phyloP scores from a whole-genome alignment of 64 coral and sea anemone genomes.

The Dendronephthya gigantea region DNA sequence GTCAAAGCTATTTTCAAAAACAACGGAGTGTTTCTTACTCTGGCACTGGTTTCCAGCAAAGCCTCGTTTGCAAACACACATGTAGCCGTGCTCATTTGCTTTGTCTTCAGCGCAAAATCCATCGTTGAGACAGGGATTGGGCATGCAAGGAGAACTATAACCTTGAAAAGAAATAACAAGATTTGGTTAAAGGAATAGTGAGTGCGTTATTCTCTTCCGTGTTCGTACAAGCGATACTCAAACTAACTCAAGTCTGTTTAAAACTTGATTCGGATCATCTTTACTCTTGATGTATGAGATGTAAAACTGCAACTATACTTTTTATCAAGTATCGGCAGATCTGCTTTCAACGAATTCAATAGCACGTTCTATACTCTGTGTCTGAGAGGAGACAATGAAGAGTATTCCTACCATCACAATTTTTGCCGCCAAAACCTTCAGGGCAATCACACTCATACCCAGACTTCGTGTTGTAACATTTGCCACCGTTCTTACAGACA shows the following conservation, averaged over 20 bases:
- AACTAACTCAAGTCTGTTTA: too few relatives aligned
- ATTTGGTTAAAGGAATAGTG: too few relatives aligned
- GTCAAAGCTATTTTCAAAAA: too few relatives aligned
- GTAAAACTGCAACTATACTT: too few relatives aligned
- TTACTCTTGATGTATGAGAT: too few relatives aligned
- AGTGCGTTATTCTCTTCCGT: too few relatives aligned
- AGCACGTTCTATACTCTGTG: too few relatives aligned
- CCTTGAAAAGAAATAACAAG: background rate
- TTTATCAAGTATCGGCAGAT: too few relatives aligned
- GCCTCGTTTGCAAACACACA: slow-evolving; percentile 88
- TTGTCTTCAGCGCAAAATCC: slow-evolving; percentile 69
- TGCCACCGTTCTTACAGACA: slow-evolving; percentile 92
- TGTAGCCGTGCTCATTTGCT: slow-evolving; percentile 49
- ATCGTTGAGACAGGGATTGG: slow-evolving; percentile 2
- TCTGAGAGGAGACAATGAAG: too few relatives aligned
- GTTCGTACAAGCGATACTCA: too few relatives aligned
- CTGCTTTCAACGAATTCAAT: too few relatives aligned
- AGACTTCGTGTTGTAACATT: slow-evolving; percentile 51
- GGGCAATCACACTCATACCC: slow-evolving; percentile 67
- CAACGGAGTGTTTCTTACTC: slow-evolving; percentile 35
- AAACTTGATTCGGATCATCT: too few relatives aligned
- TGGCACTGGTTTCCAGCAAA: slow-evolving; percentile 64
- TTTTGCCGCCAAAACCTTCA: slow-evolving; percentile 63
- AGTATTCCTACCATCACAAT: slow-evolving; percentile 25
- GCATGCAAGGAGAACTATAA: background rate